Conservation (phyloP, 37 sponge, comb jelly and placozoan species). For the Diacarnus erythraeanus region DNA sequence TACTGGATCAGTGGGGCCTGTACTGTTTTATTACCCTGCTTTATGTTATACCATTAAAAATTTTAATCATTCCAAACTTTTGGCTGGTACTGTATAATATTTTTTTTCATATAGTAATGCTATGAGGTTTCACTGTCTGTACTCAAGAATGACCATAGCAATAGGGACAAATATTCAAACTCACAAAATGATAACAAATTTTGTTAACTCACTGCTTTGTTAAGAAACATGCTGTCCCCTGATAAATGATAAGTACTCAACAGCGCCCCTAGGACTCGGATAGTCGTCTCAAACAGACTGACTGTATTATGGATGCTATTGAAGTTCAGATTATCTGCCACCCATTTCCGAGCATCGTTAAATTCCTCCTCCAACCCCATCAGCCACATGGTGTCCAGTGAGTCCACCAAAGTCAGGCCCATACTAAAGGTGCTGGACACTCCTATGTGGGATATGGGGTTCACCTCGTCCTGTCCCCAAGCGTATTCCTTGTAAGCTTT, state of each 20-base stretch:
- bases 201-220: constrained; percentile 76
- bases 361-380: constrained; percentile 89
- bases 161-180: too few relatives aligned
- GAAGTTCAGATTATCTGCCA: constrained; percentile 42
- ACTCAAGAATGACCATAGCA: too few relatives aligned
- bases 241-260: constrained; percentile 88
- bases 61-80: too few relatives aligned
- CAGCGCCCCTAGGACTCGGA: constrained; percentile 89
- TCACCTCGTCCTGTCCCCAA: constrained; percentile 89
- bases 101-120: too few relatives aligned
- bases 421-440: constrained; percentile 54
- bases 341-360: constrained; percentile 79
- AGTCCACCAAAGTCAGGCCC: constrained; percentile 90
- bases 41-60: too few relatives aligned
- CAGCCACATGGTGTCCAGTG: constrained; percentile 93
- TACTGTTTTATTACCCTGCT: too few relatives aligned
- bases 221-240: constrained; percentile 71
- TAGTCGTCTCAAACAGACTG: constrained; percentile 93
- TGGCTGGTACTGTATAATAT: too few relatives aligned
- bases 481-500: constrained; percentile 78
- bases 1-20: too few relatives aligned
- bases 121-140: too few relatives aligned
- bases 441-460: constrained; percentile 51
- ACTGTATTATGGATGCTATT: constrained; percentile 55
- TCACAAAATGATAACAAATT: too few relatives aligned